Conservation (phyloP, 64 coral and sea anemone genomes). For the Cladopsammia gracilis region DNA sequence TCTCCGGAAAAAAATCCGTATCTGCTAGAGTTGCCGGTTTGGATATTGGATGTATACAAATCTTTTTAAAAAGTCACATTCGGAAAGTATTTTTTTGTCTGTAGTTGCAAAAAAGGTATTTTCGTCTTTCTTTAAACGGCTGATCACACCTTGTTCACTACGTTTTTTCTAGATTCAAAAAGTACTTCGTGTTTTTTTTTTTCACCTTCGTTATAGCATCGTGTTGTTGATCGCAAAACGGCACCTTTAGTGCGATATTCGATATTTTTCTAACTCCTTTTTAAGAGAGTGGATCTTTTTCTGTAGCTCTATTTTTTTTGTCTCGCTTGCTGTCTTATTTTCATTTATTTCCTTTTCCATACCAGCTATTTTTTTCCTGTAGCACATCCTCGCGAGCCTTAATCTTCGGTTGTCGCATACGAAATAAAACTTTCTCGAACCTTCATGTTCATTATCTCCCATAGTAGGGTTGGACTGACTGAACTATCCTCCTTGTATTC, state of each 20-base stretch:
- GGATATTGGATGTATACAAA: too few species aligned
- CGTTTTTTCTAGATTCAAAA: neutral
- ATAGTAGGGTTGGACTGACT: too few species aligned
- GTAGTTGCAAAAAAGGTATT: too few species aligned
- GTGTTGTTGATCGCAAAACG: slow-evolving; percentile 9
- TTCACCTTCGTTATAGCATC: slow-evolving; percentile 51
- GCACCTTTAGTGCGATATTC: slow-evolving; percentile 18
- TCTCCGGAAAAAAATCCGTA: too few species aligned
- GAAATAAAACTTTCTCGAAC: slow-evolving; percentile 19
- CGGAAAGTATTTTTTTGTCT: too few species aligned
- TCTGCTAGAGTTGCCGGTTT: too few species aligned
- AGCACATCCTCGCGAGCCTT: neutral
- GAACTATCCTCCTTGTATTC: neutral
- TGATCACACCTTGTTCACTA: neutral
- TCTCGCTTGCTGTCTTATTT: neutral
- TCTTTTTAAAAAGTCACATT: too few species aligned
- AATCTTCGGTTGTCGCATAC: too few species aligned
- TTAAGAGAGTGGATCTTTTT: neutral
- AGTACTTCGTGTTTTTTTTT: slow-evolving; percentile 37
- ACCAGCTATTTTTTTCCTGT: neutral
- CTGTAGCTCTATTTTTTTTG: neutral
- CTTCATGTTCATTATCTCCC: slow-evolving; percentile 15
- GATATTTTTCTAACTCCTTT: neutral
- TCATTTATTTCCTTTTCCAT: slow-evolving; percentile 5
- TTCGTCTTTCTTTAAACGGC: too few species aligned